Conservation (phyloP, 2,113 vertebrate species). For the Gorsachius goisagi region DNA sequence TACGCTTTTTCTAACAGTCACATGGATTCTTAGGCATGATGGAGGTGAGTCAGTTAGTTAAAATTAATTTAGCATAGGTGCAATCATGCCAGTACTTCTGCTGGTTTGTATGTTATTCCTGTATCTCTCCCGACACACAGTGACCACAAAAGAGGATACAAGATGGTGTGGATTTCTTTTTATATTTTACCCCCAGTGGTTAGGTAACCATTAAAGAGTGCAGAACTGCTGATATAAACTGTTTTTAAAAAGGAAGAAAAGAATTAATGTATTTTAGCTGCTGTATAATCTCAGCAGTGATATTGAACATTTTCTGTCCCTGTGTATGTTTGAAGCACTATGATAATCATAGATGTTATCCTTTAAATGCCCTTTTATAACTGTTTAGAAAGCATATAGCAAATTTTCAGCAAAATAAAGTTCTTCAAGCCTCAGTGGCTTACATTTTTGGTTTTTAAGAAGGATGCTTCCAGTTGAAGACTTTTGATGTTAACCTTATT, state of each 20-base stretch:
- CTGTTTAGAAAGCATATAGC: background rate
- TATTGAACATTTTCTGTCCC: background rate
- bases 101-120: background rate
- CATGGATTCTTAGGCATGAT: background rate
- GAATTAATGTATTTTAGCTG: background rate
- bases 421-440: background rate
- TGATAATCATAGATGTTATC: background rate
- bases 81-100: background rate
- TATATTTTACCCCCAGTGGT: background rate
- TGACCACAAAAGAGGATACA: background rate
- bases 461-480: background rate
- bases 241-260: background rate
- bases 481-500: background rate
- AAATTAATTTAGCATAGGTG: background rate
- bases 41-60: background rate
- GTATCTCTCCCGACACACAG: background rate
- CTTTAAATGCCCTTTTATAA: background rate
- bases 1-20: background rate
- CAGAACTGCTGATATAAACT: background rate
- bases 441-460: background rate
- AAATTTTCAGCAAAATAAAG: background rate
- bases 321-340: background rate
- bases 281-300: background rate
- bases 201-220: background rate
- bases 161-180: background rate